Conservation (phyloP, 2,113 vertebrate species). For the Hippocampus zosterae region DNA sequence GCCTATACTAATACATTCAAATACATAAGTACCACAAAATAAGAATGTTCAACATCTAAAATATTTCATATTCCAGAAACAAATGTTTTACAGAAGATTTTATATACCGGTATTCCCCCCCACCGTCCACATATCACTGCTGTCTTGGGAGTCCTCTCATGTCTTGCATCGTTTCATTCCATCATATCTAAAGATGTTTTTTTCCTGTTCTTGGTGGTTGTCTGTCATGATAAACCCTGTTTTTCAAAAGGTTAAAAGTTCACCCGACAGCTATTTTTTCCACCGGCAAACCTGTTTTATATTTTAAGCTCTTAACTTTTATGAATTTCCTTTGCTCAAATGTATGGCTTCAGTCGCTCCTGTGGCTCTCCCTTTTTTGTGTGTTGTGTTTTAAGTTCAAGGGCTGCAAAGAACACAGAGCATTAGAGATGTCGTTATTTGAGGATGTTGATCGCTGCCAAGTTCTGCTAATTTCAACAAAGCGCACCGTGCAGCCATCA, state of each 20-base stretch:
- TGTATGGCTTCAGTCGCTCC: constrained; percentile 42
- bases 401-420: constrained; percentile 59
- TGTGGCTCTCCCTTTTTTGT: constrained; percentile 32
- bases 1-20: no score
- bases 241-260: constrained; percentile 46
- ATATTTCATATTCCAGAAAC: no score
- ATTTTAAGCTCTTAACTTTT: constrained; percentile 64
- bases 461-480: constrained; percentile 60
- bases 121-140: constrained; percentile 32
- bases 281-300: constrained; percentile 54
- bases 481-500: constrained; percentile 46
- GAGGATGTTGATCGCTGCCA: constrained; percentile 62
- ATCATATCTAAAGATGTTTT: constrained; percentile 41
- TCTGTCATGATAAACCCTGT: constrained; percentile 37
- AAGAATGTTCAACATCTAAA: no score
- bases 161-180: constrained; percentile 36
- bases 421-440: constrained; percentile 53
- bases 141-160: constrained; percentile 22
- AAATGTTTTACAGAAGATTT: no score
- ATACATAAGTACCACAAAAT: no score
- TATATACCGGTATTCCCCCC: no score
- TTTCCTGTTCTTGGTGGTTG: constrained; percentile 2
- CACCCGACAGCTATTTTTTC: constrained; percentile 45
- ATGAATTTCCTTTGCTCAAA: constrained; percentile 56
- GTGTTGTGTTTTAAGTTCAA: constrained; percentile 53